phyloP scores from a whole-genome alignment of 2,888 invertebrate species.

The Rhamnusium bicolor region DNA sequence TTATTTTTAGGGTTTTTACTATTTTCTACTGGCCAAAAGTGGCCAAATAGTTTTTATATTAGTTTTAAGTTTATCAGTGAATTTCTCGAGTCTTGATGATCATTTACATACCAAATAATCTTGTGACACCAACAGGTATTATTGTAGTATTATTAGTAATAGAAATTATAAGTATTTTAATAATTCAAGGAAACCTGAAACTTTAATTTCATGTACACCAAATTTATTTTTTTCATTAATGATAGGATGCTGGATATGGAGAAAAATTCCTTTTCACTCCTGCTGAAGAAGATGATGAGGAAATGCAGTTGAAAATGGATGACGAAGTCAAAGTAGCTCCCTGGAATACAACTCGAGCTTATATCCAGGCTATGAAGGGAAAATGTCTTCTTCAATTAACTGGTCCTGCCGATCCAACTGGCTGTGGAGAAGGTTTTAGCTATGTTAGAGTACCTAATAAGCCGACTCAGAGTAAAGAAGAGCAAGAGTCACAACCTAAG shows the following conservation, averaged over 20 bases:
- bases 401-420: slow-evolving; percentile 95
- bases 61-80: no score
- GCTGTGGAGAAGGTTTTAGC: slow-evolving; percentile 98
- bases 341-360: slow-evolving; percentile 99
- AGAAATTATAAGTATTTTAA: no score
- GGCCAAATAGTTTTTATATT: no score
- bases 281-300: slow-evolving; percentile 97
- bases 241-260: slow-evolving; percentile 91
- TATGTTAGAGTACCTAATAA: slow-evolving; percentile 98
- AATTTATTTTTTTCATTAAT: slow-evolving; percentile 24
- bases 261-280: slow-evolving; percentile 98
- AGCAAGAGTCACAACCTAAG: slow-evolving; percentile 92
- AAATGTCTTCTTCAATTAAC: slow-evolving; percentile 96
- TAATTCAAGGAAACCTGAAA: no score
- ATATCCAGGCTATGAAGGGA: slow-evolving; percentile 97
- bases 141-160: no score
- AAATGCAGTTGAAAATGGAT: slow-evolving; percentile 96
- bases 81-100: no score
- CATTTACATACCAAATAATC: no score
- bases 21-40: no score
- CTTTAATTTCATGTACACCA: no score
- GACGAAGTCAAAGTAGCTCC: slow-evolving; percentile 99
- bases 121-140: no score
- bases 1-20: no score
- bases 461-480: slow-evolving; percentile 91